These are phyloP conservation scores for Saguinus imperator DNA, from an alignment of 2,113 vertebrate species.

Conservation along the genomic window DNA sequence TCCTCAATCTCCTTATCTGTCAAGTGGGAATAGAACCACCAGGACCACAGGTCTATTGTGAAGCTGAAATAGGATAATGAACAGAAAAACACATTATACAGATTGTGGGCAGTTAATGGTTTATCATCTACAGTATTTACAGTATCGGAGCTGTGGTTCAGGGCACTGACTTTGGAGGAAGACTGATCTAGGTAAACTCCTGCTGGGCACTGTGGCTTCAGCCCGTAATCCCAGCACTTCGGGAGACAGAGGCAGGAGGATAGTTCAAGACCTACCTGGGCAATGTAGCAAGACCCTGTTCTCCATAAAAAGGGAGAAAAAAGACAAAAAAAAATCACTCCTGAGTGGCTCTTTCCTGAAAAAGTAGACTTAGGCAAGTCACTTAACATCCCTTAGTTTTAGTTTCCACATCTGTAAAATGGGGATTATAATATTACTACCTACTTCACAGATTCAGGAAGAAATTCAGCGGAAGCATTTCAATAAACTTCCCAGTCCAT, in stretches of 20 bases:
- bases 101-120: neutral
- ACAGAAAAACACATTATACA: neutral
- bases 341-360: neutral
- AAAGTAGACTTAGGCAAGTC: neutral
- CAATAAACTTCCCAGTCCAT: neutral
- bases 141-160: neutral
- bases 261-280: too few species aligned
- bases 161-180: neutral
- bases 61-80: neutral
- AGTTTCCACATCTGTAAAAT: neutral
- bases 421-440: neutral
- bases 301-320: too few species aligned
- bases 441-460: neutral
- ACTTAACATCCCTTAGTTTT: neutral
- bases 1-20: neutral
- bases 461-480: slow-evolving; percentile 8
- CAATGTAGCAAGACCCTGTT: too few species aligned
- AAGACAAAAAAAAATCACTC: neutral
- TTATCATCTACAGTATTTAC: neutral
- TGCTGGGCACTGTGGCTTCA: too few species aligned
- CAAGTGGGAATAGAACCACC: neutral
- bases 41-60: neutral
- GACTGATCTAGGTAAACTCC: neutral
- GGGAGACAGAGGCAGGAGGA: too few species aligned
- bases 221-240: too few species aligned